Evolutionary conservation across 2,113 vertebrate species (phyloP).

Genomic region (Brienomyrus longianalis): DNA sequence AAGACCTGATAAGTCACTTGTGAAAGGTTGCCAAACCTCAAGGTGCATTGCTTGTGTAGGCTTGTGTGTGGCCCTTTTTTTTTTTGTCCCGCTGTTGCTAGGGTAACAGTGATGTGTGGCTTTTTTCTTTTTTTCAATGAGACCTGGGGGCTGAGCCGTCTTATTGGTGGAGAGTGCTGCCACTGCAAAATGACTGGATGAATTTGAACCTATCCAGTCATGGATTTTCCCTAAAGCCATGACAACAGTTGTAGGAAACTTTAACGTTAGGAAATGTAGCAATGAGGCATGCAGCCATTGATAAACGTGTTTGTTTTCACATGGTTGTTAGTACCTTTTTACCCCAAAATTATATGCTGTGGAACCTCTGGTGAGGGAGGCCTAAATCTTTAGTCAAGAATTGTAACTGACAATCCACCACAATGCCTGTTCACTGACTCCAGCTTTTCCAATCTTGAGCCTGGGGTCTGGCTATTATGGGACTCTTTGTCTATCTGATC

Average conservation of each 20-base stretch:
- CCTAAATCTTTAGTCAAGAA: neutral
- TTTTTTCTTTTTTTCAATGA: slow-evolving; percentile 25
- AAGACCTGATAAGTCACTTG: slow-evolving; percentile 38
- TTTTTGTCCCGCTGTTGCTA: slow-evolving; percentile 37
- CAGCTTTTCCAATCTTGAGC: slow-evolving; percentile 9
- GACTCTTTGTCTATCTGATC: slow-evolving; percentile 34
- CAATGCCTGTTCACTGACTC: neutral
- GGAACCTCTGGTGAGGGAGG: neutral
- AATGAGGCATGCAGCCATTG: neutral
- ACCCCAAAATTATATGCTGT: neutral
- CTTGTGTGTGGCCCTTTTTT: slow-evolving; percentile 44
- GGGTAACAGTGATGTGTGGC: slow-evolving; percentile 47
- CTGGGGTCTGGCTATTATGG: neutral
- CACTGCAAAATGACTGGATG: slow-evolving; percentile 42
- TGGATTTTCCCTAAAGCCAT: slow-evolving; percentile 4
- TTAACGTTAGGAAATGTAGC: neutral
- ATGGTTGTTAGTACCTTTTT: neutral
- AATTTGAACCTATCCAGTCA: slow-evolving; percentile 34
- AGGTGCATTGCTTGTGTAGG: slow-evolving; percentile 52
- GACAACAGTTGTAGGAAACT: neutral
- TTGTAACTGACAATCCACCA: neutral
- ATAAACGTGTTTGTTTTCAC: neutral
- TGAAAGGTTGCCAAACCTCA: slow-evolving; percentile 39
- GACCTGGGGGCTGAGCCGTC: slow-evolving; percentile 28
- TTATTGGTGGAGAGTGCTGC: slow-evolving; percentile 46